Percentiles rank a stretch among this genome's conserved stretches.
Evolutionary conservation across 2,797 vertebrate genomes (phyloP).

Genomic region (Denticeps clupeoides): DNA sequence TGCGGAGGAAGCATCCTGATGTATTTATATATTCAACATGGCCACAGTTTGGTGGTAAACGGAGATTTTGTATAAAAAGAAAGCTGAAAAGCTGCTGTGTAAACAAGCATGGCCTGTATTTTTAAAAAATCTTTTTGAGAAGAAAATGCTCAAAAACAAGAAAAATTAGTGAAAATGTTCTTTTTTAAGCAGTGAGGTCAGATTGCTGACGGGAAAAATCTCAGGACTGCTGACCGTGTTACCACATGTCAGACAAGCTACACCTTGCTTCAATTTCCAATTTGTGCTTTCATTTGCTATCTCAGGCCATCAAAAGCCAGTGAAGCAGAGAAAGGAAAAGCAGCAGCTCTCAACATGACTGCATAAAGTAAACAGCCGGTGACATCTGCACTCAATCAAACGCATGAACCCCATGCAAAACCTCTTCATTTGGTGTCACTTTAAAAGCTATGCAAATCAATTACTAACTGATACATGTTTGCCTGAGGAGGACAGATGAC

Average conservation of each 20-base stretch:
- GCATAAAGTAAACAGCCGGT: constrained; percentile 31
- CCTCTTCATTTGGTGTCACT: constrained; percentile 30
- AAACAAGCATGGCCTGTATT: constrained; percentile 43
- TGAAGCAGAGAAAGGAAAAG: constrained; percentile 15
- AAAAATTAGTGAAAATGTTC: not conserved
- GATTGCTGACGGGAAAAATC: no score
- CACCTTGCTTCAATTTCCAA: no score
- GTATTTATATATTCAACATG: constrained; percentile 50
- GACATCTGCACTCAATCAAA: constrained; percentile 37
- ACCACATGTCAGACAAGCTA: no score
- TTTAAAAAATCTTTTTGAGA: constrained; percentile 35
- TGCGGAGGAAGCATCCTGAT: no score
- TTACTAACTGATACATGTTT: constrained; percentile 34
- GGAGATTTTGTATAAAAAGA: constrained; percentile 46
- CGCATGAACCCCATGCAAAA: constrained; percentile 37
- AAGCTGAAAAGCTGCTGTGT: constrained; percentile 50
- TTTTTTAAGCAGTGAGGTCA: no score
- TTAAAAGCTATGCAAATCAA: constrained; percentile 40
- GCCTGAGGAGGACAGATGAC: not conserved
- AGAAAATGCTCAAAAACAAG: constrained; percentile 27
- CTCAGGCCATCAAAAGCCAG: not conserved
- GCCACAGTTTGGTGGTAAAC: constrained; percentile 60
- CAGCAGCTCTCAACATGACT: constrained; percentile 31
- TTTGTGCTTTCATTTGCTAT: not conserved
- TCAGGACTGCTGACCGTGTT: no score